Conservation (phyloP, 2,888 invertebrate species). For the Dascillus cervinus region DNA sequence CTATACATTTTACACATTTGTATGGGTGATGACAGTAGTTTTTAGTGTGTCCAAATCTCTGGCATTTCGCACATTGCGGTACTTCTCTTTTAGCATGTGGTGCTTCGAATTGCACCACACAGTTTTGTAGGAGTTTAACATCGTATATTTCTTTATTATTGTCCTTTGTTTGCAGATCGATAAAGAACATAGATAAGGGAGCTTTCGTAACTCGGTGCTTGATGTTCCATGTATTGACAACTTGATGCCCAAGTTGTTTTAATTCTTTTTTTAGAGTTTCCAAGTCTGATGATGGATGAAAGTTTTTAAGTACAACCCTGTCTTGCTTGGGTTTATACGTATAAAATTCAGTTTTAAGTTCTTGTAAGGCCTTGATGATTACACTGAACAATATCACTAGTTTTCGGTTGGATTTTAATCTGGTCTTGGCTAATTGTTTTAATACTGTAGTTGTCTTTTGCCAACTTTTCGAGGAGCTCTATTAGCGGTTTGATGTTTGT, state of each 20-base stretch:
- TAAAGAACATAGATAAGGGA: conserved; percentile 3
- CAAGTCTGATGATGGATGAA: conserved; percentile 2
- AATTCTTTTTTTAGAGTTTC: conserved; percentile 4
- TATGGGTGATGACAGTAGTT: conserved; percentile 4
- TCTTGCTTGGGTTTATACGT: conserved; percentile 5
- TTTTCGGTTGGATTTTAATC: conserved; percentile 6
- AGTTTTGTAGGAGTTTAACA: conserved; percentile 2
- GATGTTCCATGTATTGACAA: conserved; percentile 5
- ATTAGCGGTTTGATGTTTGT: conserved; percentile 4
- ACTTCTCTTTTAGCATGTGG: conserved; percentile 8
- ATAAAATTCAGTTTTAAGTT: conserved; percentile 4
- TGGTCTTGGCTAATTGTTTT: conserved; percentile 4
- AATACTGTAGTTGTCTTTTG: conserved; percentile 2
- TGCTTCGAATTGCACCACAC: conserved; percentile 4
- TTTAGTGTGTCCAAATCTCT: conserved; percentile 4
- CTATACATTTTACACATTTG: conserved; percentile 5
- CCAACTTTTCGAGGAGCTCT: conserved; percentile 1
- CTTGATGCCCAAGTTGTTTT: conserved; percentile 3
- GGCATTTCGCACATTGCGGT: conserved; percentile 5
- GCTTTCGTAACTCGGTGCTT: conserved; percentile 3
- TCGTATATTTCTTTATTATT: conserved; percentile 6
- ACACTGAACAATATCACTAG: conserved; percentile 3
- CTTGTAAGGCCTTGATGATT: conserved; percentile 4
- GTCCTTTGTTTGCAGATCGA: conserved; percentile 1
- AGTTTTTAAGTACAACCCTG: conserved; percentile 6